Percentiles rank a stretch among this genome's conserved stretches.
phyloP scores from a whole-genome alignment of 2,113 vertebrate genomes.

The Gambusia holbrooki region DNA sequence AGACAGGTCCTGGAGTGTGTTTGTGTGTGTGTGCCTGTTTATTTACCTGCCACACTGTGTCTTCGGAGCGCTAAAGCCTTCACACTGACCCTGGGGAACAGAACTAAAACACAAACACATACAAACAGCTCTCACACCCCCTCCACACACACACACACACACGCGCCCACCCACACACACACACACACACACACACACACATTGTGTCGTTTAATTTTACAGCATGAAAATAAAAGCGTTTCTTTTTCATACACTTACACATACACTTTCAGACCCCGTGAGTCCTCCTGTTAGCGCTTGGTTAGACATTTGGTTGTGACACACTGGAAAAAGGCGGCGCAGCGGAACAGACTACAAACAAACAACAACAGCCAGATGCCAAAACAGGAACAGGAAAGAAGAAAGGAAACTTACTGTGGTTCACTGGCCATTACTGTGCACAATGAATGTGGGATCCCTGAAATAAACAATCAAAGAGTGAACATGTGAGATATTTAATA shows the following conservation, averaged over 20 bases:
- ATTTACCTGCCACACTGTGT: constrained; percentile 62
- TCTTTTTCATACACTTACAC: constrained; percentile 7
- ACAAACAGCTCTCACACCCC: constrained; percentile 2
- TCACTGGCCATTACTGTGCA: neutral
- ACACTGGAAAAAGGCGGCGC: constrained; percentile 63
- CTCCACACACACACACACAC: constrained; percentile 5
- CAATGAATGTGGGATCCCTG: neutral
- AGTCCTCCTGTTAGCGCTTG: constrained; percentile 66
- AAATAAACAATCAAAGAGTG: neutral
- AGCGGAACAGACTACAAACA: constrained; percentile 76
- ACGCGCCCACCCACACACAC: neutral
- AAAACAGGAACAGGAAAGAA: constrained; percentile 60
- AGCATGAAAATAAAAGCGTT: constrained; percentile 13
- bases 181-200: neutral
- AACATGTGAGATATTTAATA: neutral
- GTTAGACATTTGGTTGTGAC: constrained; percentile 69
- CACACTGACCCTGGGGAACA: constrained; percentile 55
- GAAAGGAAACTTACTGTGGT: neutral
- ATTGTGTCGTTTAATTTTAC: neutral
- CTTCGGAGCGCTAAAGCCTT: constrained; percentile 34
- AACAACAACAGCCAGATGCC: constrained; percentile 67
- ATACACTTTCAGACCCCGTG: constrained; percentile 51
- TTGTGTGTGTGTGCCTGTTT: constrained; percentile 43
- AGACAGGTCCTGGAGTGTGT: constrained; percentile 37
- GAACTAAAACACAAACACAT: neutral